Evolutionary conservation across 2,113 vertebrate genomes (phyloP), one percentile per base, ranked within the genome.

Genomic region (Cynocephalus volans): DNA sequence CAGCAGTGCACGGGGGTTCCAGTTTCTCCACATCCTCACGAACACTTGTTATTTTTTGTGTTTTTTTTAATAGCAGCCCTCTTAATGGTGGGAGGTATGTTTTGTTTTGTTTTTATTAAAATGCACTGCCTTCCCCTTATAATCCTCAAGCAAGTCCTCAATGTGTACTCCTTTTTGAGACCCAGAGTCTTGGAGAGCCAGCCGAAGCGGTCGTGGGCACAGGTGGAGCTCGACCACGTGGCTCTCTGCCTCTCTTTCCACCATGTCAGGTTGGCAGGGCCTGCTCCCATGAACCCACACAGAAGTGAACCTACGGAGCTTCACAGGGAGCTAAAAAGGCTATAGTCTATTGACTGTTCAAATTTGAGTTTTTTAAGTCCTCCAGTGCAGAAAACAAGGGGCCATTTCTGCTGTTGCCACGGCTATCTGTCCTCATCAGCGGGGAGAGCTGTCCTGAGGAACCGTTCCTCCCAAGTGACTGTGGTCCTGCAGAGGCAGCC

Each of bases 151-250:
- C 24, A 17, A 5, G 6, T 64, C 41, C 36, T 31, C 62, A 15
- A 0, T 33, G 23, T 36, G 0, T 50, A 23, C 9, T 18, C 41
- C 7, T 45, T n/a, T 65, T 48, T 33, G 3, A 31, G 58, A 11
- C 5, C 4, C 33, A 23, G 64, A 26, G 14, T 62, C 54, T 77
- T 60, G 1, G 28, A 2, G 48, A 76, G 31, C 5, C 1, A 1
- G 5, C 19, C 8, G 54, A 54, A 7, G 50, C 50, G 28, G 36
- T 23, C 5, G 19, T 26, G 77, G 36, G 50, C 41, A 10, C 26
- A 4, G 3, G 7, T 14, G 54, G 77, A 12, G 18, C 3, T 6
- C 12, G 60, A 21, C 41, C 13, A 0, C 28, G 0, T 1, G 19
- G 28, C 52, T 67, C 13, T 28, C 17, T n/a, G 33, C 48, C 36